Conservation (phyloP, 2,113 vertebrate genomes). For the Camelus bactrianus region DNA sequence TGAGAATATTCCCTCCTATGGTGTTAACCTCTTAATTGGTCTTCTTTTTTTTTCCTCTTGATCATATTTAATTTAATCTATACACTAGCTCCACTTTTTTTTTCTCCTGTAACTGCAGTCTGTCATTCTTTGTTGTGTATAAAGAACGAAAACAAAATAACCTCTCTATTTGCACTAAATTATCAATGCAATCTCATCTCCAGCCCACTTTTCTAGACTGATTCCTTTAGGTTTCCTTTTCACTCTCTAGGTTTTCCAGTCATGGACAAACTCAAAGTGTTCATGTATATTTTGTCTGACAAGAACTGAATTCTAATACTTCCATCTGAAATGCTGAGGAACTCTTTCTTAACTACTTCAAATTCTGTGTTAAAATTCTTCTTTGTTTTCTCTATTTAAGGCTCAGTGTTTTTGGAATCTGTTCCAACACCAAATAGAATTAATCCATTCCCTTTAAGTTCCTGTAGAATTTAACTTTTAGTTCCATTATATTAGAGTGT, state of each 20-base stretch:
- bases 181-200: not conserved
- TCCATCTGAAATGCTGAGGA: not conserved
- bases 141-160: not conserved
- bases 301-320: not conserved
- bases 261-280: not conserved
- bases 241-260: not conserved
- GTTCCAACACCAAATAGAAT: not conserved
- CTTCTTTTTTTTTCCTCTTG: not conserved
- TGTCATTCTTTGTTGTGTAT: not conserved
- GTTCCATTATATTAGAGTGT: not conserved
- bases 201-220: not conserved
- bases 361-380: not conserved
- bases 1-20: not conserved
- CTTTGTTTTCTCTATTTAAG: not conserved
- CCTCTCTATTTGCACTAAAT: not conserved
- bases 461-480: not conserved
- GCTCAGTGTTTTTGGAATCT: not conserved
- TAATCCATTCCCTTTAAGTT: not conserved
- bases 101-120: not conserved
- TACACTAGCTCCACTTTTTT: not conserved
- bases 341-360: fast-evolving
- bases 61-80: not conserved
- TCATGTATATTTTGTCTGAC: not conserved
- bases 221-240: not conserved
- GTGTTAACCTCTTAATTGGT: not conserved